Evolutionary conservation across 2,888 invertebrate species (phyloP).

Genomic region (Drosophila rubida): DNA sequence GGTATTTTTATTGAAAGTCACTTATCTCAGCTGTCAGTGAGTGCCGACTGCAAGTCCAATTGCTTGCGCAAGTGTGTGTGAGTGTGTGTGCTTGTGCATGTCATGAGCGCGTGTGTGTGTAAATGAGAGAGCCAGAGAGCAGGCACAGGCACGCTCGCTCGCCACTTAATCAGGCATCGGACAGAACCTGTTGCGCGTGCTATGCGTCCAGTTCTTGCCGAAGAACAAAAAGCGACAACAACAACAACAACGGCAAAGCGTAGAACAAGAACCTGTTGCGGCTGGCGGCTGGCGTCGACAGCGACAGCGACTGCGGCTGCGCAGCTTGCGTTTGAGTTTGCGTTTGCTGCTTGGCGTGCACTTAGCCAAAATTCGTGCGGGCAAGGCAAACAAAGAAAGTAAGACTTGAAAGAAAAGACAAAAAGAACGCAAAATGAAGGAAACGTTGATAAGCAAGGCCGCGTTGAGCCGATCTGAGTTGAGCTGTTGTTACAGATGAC

Average conservation of each 20-base stretch:
- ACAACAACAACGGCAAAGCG: slow-evolving; percentile 23
- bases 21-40: slow-evolving; percentile 67
- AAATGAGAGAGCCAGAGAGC: slow-evolving; percentile 35
- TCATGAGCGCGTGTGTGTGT: slow-evolving; percentile 9
- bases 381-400: slow-evolving; percentile 70
- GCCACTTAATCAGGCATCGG: slow-evolving; percentile 64
- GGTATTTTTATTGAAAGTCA: slow-evolving; percentile 74
- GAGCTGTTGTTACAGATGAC: slow-evolving; percentile 27
- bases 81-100: neutral
- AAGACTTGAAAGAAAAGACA: slow-evolving; percentile 51
- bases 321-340: slow-evolving; percentile 25
- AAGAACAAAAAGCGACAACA: slow-evolving; percentile 36
- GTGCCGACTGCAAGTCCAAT: slow-evolving; percentile 42
- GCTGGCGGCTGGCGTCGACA: slow-evolving; percentile 50
- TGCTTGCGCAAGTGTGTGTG: slow-evolving; percentile 22
- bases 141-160: slow-evolving; percentile 28
- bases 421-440: slow-evolving; percentile 64
- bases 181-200: slow-evolving; percentile 76
- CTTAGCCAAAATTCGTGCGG: slow-evolving; percentile 69
- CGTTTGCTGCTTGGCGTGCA: slow-evolving; percentile 49
- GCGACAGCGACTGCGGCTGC: slow-evolving; percentile 25
- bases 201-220: slow-evolving; percentile 68
- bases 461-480: slow-evolving; percentile 37
- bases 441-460: slow-evolving; percentile 75
- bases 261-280: slow-evolving; percentile 71